A percentile compares a stretch with the other conserved stretches of the same genome.
Conservation (phyloP, 1,140 invertebrate genomes). For the Aporrectodea caliginosa region DNA sequence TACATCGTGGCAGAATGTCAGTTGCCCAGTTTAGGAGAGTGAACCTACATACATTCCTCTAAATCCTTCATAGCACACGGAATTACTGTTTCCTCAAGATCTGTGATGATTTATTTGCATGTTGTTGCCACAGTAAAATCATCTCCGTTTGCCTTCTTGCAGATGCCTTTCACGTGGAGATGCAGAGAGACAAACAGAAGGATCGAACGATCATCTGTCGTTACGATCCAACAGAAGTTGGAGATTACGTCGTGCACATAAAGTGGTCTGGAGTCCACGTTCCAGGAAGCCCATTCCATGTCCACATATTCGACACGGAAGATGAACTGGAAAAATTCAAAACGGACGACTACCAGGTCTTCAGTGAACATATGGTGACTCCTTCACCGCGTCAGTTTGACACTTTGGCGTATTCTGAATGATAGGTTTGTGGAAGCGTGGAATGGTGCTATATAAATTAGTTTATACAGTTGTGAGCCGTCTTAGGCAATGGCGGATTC, state of each 20-base stretch:
- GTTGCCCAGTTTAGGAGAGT: too few relatives aligned
- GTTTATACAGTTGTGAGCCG: too few relatives aligned
- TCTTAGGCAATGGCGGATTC: too few relatives aligned
- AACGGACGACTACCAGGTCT: neutral
- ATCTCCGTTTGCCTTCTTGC: too few relatives aligned
- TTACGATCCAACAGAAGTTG: conserved; percentile 93
- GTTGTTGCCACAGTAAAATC: too few relatives aligned
- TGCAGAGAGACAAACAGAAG: conserved; percentile 98
- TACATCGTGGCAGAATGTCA: too few relatives aligned
- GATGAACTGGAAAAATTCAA: conserved; percentile 56
- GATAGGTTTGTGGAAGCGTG: neutral
- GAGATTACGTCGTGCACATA: conserved; percentile 95
- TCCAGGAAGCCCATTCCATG: conserved; percentile 40
- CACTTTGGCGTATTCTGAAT: neutral
- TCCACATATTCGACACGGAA: conserved; percentile 36
- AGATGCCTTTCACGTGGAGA: conserved; percentile 96
- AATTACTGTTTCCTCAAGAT: too few relatives aligned
- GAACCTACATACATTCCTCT: too few relatives aligned
- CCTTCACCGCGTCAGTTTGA: neutral
- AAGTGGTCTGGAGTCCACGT: conserved; percentile 93
- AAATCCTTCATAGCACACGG: too few relatives aligned
- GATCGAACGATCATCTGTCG: conserved; percentile 96
- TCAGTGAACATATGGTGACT: neutral
- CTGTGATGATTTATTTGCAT: too few relatives aligned
- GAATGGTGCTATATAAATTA: neutral